Evolutionary conservation across 2,797 vertebrate genomes (phyloP).

Genomic region (Premnoplex brunnescens): DNA sequence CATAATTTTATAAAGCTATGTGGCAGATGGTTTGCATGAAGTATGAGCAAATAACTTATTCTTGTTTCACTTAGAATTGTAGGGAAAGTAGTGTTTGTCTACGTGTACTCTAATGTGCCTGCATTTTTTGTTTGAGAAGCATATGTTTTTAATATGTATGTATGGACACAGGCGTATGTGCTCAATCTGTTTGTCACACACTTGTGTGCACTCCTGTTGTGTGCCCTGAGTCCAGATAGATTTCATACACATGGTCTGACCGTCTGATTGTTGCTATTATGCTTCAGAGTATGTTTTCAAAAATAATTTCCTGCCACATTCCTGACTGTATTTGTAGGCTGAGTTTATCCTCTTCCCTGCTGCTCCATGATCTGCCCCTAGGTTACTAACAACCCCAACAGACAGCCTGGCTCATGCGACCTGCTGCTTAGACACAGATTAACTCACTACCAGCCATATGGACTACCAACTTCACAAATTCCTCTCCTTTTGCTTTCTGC

Average conservation of each 20-base stretch:
- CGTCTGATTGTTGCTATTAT: conserved; percentile 70
- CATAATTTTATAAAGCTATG: background rate
- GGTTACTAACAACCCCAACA: conserved; percentile 80
- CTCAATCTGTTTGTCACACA: background rate
- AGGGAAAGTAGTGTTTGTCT: background rate
- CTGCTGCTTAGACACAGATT: conserved; percentile 81
- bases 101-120: background rate
- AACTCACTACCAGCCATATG: conserved; percentile 82
- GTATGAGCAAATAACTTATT: background rate
- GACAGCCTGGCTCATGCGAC: conserved; percentile 80
- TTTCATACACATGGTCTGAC: conserved; percentile 56
- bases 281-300: conserved; percentile 73
- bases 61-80: background rate
- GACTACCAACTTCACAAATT: conserved; percentile 79
- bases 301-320: conserved; percentile 85
- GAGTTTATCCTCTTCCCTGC: conserved; percentile 82
- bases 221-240: conserved; percentile 6
- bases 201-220: background rate
- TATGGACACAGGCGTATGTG: background rate
- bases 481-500: conserved; percentile 77
- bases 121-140: background rate
- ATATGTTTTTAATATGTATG: background rate
- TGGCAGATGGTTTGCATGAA: background rate
- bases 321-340: conserved; percentile 80
- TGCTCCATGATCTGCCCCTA: conserved; percentile 81